Evolutionary conservation across 2,888 invertebrate species (phyloP).

Genomic region (Brachyptera putata): DNA sequence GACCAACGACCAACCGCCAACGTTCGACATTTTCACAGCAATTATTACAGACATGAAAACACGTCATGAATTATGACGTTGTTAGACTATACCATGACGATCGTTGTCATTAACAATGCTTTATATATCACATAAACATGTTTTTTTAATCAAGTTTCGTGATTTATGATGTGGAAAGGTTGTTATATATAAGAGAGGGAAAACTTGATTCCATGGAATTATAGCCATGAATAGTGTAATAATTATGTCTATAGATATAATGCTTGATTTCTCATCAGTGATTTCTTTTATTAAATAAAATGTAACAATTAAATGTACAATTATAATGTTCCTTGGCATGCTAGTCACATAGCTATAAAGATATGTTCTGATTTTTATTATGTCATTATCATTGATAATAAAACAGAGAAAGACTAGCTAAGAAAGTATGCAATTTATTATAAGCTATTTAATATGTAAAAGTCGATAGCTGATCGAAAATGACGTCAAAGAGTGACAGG

Average conservation of each 20-base stretch:
- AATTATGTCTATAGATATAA: neutral
- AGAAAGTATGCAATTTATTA: too few species aligned
- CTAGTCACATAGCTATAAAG: slow-evolving; percentile 10
- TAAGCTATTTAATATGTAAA: too few species aligned
- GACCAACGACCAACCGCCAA: neutral
- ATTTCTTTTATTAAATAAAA: slow-evolving; percentile 16
- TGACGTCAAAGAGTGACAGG: too few species aligned
- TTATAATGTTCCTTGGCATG: slow-evolving; percentile 18
- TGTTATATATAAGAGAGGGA: neutral
- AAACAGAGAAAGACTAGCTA: slow-evolving; percentile 21
- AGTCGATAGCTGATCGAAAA: too few species aligned
- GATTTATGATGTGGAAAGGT: slow-evolving; percentile 13
- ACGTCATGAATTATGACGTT: slow-evolving; percentile 6
- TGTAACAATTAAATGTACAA: slow-evolving; percentile 19
- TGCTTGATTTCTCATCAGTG: slow-evolving; percentile 6
- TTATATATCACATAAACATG: slow-evolving; percentile 1
- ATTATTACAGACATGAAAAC: neutral
- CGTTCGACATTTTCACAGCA: slow-evolving; percentile 12
- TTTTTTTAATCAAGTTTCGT: neutral
- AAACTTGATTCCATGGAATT: slow-evolving; percentile 18
- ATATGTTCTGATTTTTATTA: slow-evolving; percentile 15
- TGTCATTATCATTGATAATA: slow-evolving; percentile 1
- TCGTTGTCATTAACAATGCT: slow-evolving; percentile 7
- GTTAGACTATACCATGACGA: neutral
- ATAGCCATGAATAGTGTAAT: slow-evolving; percentile 2